Evolutionary conservation across 1,140 invertebrate species (phyloP), one percentile per base, ranked within the genome.

Genomic region (Lepidurus arcticus): DNA sequence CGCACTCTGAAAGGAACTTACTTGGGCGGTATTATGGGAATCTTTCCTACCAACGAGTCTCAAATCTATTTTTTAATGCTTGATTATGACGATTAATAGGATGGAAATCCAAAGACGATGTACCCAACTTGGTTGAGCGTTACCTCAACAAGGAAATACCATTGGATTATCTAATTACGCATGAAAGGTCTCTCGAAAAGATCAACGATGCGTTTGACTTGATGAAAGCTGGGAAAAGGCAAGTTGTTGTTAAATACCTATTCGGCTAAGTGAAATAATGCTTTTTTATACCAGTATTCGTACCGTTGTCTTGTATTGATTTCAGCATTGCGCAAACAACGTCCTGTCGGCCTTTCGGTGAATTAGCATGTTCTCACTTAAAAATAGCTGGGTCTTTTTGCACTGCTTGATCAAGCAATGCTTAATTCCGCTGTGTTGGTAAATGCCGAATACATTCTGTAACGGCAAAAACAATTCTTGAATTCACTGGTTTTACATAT

Each of bases 1-100:
- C 88, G 96, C 45, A 92, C 92, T 2, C 98, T 96, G 96, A 97
- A 95, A 86, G 96, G 96, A 82, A 92, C 93, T 76, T 95, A 95
- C 74, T 98, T 98, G 86, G 95, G 96, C 83, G 95, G 89, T 89
- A 82, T 79, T 11, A 11, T 42, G 26, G 21, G 6, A 76, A 7
- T 16, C 1, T 11, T 7, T 44, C 34, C 5, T 24, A 42, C 73
- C 9, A 26, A 47, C 13, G 21, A 26, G 42, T 16, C 53, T 34
- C 2, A 4, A 34, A 83, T 88, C 80, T 87, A 87, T 78, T 89
- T 89, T 89, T 8, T 81, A 89, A 8, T 89, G 90, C 10, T 11
- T 82, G 80, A 86, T 1, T 88, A 86, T 81, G 88, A 90, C 82
- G 90, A 34, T 34, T 34, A 90, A 82, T 89, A 86, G 87, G 94